Base-by-base conservation (phyloP, 2,797 vertebrate genomes). In the Pagetopsis macropterus region DNA sequence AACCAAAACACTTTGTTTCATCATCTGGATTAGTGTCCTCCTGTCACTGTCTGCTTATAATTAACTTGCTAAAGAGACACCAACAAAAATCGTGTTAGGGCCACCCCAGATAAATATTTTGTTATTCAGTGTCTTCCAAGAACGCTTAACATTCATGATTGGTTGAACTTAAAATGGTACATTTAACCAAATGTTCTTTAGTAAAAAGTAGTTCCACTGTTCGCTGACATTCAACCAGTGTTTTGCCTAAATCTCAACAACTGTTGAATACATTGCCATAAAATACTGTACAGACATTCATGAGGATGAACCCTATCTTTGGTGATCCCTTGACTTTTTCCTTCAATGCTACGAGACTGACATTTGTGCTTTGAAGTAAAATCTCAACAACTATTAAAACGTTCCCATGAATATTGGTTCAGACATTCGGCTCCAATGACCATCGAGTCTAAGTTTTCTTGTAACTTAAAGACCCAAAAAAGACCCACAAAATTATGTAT, bases 51-150 rank as follows among this genome's bases (percentile, higher is more conserved):
- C 43, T 63, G 60, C 51, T 40, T 76, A 19, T 60, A 70, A 82
- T 83, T 72, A 76, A 62, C 54, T 62, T 41, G 63, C 50, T 70
- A 52, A 78, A 74, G 15, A 79, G 49, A 70, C 15, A 37, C 41
- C 16, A 40, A 41, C 27, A 21, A 27, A 27, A 43, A n/a, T 33
- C 37, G 49, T 2, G 0, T 45, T 27, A 33, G 12, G 44, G 55
- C 44, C 21, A 23, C 54, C 60, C n/a, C 16, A 57, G 43, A 74
- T 23, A 1, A 37, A 45, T 10, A 59, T 37, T 27, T 31, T 51
- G 37, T 54, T 15, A n/a, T 43, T 31, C 23, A 21, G 23, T 60
- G 65, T 65, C 40, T 19, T 60, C 13, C 14, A 40, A 9, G 14
- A 43, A 46, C 23, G 13, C 8, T 40, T 3, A 2, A 21, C 12